Base-by-base conservation (phyloP, 2,113 vertebrate species). In the Esox niger region DNA sequence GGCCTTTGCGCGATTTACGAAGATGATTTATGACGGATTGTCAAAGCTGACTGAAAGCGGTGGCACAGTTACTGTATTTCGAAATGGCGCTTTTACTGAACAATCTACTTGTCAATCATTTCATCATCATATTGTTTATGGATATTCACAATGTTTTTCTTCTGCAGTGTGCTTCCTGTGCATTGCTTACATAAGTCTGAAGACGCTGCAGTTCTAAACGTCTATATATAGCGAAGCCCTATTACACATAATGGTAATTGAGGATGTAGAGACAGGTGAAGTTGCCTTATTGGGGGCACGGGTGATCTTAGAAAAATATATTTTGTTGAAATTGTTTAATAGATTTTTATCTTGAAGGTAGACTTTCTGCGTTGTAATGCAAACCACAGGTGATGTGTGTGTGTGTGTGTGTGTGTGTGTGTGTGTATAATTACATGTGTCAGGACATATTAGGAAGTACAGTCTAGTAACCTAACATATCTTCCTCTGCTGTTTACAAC, bases 161-260 rank as follows among this genome's bases (percentile, higher is more conserved):
- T 43, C 13, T 43, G 38, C 38, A 17, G 15, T 43, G 13, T 17
- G 75, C 85, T 74, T 21, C 8, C 71, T 74, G 33, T 73, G 29
- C 46, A 56, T 29, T 32, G 75, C 78, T 88, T 88, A 83, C 81
- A 88, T 90, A 87, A 88, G 75, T 82, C 64, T 47, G 52, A 47
- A 23, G 30, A 74, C 87, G 81, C 82, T 88, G 86, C 83, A 84
- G 32, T 35, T 64, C 47, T 52, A 52, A n/a, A 2, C 8, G 15
- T 21, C 1, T 52, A 38, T 6, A 38, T 38, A 38, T 38, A 38
- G 35, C 5, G 47, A 59, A 59, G 27, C 55, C n/a, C 30, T 59
- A 59, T 59, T 10, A 25, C n/a, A n/a, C 20, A 29, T 31, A 9
- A 43, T 43, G 13, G 35, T 20, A 27, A n/a, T 20, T 20, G 27